phyloP scores from a whole-genome alignment of 2,113 vertebrate genomes.

The Myxocyprinus asiaticus region DNA sequence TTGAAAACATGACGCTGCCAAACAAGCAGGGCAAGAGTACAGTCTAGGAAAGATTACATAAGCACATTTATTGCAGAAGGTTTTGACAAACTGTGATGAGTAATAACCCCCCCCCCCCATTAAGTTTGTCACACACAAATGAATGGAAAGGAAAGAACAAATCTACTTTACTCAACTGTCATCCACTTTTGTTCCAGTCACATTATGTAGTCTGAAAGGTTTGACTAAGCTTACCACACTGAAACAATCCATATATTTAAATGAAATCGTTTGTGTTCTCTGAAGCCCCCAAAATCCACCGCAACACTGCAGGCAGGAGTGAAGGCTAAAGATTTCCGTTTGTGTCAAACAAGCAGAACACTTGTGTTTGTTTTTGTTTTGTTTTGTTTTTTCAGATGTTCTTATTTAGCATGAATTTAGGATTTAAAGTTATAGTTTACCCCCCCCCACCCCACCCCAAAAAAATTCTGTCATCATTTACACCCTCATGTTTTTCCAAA shows the following conservation, averaged over 20 bases:
- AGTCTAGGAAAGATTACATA: too few species aligned
- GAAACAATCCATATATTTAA: constrained; percentile 64
- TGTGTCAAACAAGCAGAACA: constrained; percentile 66
- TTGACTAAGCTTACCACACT: constrained; percentile 26
- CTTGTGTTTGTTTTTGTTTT: constrained; percentile 6
- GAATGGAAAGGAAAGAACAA: too few species aligned
- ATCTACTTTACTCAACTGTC: background rate
- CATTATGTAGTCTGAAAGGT: constrained; percentile 23
- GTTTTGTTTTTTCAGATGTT: constrained; percentile 57
- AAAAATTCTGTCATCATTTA: too few species aligned
- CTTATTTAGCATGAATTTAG: constrained; percentile 71
- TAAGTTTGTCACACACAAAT: too few species aligned
- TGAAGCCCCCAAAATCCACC: constrained; percentile 69
- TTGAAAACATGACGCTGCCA: too few species aligned
- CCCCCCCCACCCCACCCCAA: too few species aligned
- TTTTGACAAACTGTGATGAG: too few species aligned
- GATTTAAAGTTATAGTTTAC: constrained; percentile 52
- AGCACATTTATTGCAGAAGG: too few species aligned
- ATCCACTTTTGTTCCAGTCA: background rate
- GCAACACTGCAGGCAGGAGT: constrained; percentile 33
- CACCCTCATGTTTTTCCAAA: too few species aligned
- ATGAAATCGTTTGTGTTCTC: constrained; percentile 61
- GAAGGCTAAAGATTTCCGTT: constrained; percentile 68
- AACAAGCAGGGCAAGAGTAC: too few species aligned
- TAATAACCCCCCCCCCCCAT: too few species aligned